Evolutionary conservation across 1,140 invertebrate species (phyloP), one percentile per base, ranked within the genome.

Genomic region (Drosophila takahashii): DNA sequence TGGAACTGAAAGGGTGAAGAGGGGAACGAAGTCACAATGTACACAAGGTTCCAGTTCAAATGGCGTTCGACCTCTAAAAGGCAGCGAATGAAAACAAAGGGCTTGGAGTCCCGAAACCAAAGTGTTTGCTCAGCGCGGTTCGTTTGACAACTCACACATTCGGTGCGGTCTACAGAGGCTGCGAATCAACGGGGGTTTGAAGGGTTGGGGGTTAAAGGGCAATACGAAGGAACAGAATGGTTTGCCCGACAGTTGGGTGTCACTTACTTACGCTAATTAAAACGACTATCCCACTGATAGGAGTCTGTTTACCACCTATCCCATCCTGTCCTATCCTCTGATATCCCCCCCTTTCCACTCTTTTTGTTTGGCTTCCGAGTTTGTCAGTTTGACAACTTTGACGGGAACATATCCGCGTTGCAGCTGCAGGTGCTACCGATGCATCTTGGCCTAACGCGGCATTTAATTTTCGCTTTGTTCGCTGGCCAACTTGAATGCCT

Each of bases 181-280:
- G 45, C 7, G 1, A 50, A 50, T 50, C 47, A 15, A 11, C 3
- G 44, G 18, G 42, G 22, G 22, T 9, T 13, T 4, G 1, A 6
- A 7, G 15, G 15, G 39, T n/a, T n/a, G 9, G 15, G 44, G 13
- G 37, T n/a, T n/a, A 7, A 15, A 18, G 16, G 15, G 27, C 16
- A 4, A 22, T 22, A 10, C 13, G 11, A n/a, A 27, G 51, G 15
- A 18, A 8, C 51, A 13, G 37, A 18, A 47, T 13, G 18, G 10
- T 13, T 39, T 4, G 22, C 22, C 22, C 45, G 48, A 34, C 48
- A 50, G 48, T 34, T 70, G 39, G 76, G 53, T 84, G 75, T 77
- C 84, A 87, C 75, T 83, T 87, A 87, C 83, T 89, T 83, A 83
- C 83, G 84, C 83, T 87, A 87, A 87, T 87, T 87, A 87, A 87